phyloP scores from a whole-genome alignment of 2,888 invertebrate genomes.

The Camptogramma bilineatum region DNA sequence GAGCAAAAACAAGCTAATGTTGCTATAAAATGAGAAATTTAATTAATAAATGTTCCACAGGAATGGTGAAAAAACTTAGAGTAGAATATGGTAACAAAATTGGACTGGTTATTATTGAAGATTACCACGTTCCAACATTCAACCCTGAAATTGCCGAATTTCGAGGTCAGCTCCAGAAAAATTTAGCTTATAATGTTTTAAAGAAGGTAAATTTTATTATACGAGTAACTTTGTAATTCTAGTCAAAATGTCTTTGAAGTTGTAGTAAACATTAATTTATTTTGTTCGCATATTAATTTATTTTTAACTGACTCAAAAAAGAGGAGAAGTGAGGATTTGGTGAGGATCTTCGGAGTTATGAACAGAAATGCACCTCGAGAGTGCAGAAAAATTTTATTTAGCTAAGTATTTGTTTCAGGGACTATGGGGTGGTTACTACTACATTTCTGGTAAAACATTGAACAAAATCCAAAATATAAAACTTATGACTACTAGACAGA shows the following conservation, averaged over 20 bases:
- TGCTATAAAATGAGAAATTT: no score
- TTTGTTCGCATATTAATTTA: not conserved
- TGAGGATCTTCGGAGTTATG: no score
- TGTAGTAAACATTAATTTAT: no score
- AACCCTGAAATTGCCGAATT: slow-evolving; percentile 76
- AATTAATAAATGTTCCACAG: slow-evolving; percentile 59
- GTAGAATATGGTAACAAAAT: slow-evolving; percentile 82
- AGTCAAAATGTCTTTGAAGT: no score
- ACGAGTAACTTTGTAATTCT: no score
- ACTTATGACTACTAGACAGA: slow-evolving; percentile 85
- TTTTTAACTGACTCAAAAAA: no score
- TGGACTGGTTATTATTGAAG: slow-evolving; percentile 79
- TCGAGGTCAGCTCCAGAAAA: slow-evolving; percentile 81
- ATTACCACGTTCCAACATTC: slow-evolving; percentile 77
- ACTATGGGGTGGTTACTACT: slow-evolving; percentile 64
- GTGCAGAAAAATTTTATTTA: no score
- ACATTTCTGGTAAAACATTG: slow-evolving; percentile 41
- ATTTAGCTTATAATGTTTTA: slow-evolving; percentile 88
- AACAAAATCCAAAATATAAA: slow-evolving; percentile 81
- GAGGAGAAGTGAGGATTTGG: no score
- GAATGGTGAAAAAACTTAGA: slow-evolving; percentile 89
- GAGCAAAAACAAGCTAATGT: no score
- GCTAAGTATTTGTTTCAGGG: slow-evolving; percentile 54
- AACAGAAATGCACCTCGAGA: no score
- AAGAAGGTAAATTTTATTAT: slow-evolving; percentile 55